Evolutionary conservation across 2,113 vertebrate species (phyloP), one percentile per base, ranked within the genome.

Genomic region (Entelurus aequoreus): DNA sequence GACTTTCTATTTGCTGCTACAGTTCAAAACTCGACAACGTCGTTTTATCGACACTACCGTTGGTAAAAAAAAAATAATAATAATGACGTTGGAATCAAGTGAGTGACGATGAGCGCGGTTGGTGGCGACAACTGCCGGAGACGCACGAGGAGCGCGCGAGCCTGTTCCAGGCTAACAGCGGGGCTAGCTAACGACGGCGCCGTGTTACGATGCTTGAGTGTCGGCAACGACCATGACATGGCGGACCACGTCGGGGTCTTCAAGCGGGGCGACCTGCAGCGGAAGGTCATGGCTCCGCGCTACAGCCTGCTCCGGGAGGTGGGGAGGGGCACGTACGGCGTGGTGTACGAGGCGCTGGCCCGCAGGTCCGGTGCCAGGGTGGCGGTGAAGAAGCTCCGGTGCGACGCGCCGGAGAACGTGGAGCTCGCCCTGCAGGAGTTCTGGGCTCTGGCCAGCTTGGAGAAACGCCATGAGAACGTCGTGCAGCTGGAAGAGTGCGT

Each of bases 401-500:
- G 95, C 80, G 94, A 96, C 76, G 94, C 94, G 1, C 95, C 95
- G 7, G 95, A 98, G 79, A 95, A 95, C 81, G 94, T 96, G 74
- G 95, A 97, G 88, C 86, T 97, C 77, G 95, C 94, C 1, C 81
- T 97, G 79, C 91, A 93, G 8, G 95, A 96, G 80, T 95, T 98
- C 84, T 96, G 95, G 94, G 93, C 95, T 63, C 85, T 97, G 66
- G 90, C 93, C 35, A 96, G 94, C 72, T 89, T 96, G 47, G 87
- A 93, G 79, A 92, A 93, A 70, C 90, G 92, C 61, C 94, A 96
- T 55, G 88, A 92, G 53, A 96, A 97, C 62, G 91, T 98, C 50
- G 94, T 98, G 48, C 93, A 94, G 68, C 89, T 97, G 79, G 94
- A 98, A 72, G 95, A 98, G 85, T 97, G 95, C 59, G 94, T 98